phyloP scores from a whole-genome alignment of 1,140 invertebrate genomes.

The Sycophila sp. region DNA sequence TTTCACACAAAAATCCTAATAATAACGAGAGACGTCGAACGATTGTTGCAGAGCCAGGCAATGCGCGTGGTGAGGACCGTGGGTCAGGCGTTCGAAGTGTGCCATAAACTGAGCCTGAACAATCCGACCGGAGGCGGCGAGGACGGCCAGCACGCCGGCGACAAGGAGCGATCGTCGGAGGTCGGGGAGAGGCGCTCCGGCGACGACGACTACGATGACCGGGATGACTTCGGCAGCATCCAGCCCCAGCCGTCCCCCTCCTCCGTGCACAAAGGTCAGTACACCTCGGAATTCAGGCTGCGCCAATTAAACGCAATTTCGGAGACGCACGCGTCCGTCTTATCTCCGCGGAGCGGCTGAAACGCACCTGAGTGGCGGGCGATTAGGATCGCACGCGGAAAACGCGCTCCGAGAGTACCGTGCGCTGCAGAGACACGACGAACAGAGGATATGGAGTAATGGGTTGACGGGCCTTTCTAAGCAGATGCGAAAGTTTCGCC shows the following conservation, averaged over 20 bases:
- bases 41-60: conserved; percentile 94
- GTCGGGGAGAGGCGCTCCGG: conserved; percentile 66
- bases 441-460: too few relatives aligned
- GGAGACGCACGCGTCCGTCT: too few relatives aligned
- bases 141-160: conserved; percentile 48
- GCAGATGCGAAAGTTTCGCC: too few relatives aligned
- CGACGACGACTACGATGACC: conserved; percentile 69
- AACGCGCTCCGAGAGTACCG: too few relatives aligned
- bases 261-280: conserved; percentile 61
- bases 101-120: conserved; percentile 87
- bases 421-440: too few relatives aligned
- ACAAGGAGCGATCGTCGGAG: conserved; percentile 48
- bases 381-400: too few relatives aligned
- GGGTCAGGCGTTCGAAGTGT: conserved; percentile 98
- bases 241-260: conserved; percentile 63
- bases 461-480: neutral
- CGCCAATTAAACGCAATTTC: too few relatives aligned
- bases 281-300: too few relatives aligned
- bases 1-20: too few relatives aligned
- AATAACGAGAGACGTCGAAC: too few relatives aligned
- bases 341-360: too few relatives aligned
- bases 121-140: conserved; percentile 56
- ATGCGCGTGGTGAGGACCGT: conserved; percentile 97
- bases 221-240: conserved; percentile 70
- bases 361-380: too few relatives aligned